These are phyloP conservation scores for Melospiza georgiana DNA, from an alignment of 2,113 vertebrate species.

Conservation along the genomic window DNA sequence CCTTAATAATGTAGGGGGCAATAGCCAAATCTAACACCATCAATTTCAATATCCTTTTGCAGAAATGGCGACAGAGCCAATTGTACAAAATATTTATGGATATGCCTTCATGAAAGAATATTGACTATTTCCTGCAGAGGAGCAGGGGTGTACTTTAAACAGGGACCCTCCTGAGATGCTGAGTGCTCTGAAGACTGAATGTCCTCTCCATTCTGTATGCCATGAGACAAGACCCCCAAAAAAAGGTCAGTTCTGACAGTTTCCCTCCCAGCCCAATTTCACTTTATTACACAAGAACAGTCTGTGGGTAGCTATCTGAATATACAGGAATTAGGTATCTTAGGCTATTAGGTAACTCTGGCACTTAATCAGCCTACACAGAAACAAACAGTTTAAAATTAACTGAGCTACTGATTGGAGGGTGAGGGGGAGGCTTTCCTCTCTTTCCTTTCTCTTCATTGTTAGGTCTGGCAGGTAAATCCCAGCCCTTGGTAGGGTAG, in stretches of 20 bases:
- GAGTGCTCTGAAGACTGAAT: neutral
- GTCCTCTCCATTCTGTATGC: neutral
- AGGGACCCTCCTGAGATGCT: neutral
- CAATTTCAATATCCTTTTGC: neutral
- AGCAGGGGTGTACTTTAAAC: neutral
- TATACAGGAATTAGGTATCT: neutral
- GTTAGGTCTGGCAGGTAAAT: conserved; percentile 23
- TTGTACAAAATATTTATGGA: neutral
- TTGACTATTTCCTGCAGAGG: neutral
- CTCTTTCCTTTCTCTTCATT: neutral
- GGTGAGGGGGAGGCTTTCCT: neutral
- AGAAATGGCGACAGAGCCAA: neutral
- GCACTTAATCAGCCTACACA: neutral
- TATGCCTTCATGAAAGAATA: neutral
- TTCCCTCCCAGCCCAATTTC: neutral
- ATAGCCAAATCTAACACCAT: neutral
- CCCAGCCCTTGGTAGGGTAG: neutral
- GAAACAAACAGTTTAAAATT: neutral
- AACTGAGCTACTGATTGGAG: neutral
- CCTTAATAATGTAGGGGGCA: neutral
- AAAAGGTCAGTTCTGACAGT: neutral
- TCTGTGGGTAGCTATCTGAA: neutral
- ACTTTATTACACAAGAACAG: neutral
- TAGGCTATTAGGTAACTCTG: neutral
- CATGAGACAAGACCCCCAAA: neutral